Conservation (phyloP, 1,140 invertebrate species). For the Drosophila pruinosa region DNA sequence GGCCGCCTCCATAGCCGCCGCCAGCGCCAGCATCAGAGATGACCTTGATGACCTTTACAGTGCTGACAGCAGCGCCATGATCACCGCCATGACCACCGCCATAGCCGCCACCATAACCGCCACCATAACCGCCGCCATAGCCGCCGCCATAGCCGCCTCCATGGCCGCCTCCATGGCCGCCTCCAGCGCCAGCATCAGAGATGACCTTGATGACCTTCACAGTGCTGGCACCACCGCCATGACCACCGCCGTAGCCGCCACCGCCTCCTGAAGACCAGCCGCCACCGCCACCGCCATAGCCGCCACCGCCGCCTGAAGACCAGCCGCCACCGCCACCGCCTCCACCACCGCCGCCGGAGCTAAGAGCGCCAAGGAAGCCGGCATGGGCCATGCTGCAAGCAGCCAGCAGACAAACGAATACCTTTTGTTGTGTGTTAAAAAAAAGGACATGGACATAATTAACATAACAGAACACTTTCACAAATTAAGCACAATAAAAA, state of each 20-base stretch:
- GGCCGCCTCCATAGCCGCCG: constrained; percentile 49
- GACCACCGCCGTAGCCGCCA: constrained; percentile 25
- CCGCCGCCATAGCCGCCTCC: constrained; percentile 42
- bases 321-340: constrained; percentile 28
- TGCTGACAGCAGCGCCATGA: constrained; percentile 30
- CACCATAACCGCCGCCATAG: constrained; percentile 29
- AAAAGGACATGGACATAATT: constrained; percentile 5
- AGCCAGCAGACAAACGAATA: constrained; percentile 75
- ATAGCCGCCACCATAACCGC: constrained; percentile 24
- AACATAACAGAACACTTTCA: constrained; percentile 24
- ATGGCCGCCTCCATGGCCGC: constrained; percentile 24
- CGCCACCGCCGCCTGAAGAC: no score
- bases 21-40: constrained; percentile 51
- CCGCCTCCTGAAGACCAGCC: constrained; percentile 41
- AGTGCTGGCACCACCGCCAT: constrained; percentile 28
- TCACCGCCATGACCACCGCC: constrained; percentile 33
- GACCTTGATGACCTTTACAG: constrained; percentile 57
- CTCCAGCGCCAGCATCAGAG: constrained; percentile 9
- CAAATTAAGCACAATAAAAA: constrained; percentile 9
- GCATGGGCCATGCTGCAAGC: constrained; percentile 70
- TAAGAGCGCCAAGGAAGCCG: constrained; percentile 63
- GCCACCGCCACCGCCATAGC: constrained; percentile 25
- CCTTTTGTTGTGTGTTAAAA: constrained; percentile 23
- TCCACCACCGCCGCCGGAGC: constrained; percentile 41
- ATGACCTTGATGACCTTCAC: constrained; percentile 4